Conservation (phyloP, 2,113 vertebrate species). For the Macrotus californicus region DNA sequence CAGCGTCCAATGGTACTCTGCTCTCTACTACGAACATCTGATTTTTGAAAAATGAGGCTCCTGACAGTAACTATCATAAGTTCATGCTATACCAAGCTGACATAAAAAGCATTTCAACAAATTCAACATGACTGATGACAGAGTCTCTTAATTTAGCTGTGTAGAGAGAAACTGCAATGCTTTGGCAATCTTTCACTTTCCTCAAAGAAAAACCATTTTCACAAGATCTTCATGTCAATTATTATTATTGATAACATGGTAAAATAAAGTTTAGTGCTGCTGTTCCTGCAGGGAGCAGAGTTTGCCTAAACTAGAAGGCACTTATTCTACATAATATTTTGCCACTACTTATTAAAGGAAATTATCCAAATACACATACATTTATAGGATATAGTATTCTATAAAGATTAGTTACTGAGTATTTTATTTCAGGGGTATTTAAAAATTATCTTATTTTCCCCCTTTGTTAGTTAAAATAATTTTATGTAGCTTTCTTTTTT, state of each 20-base stretch:
- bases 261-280: background rate
- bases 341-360: conserved; percentile 5
- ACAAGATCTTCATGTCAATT: background rate
- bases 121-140: conserved; percentile 14
- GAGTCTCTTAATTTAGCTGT: conserved; percentile 38
- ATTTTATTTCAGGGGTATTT: background rate
- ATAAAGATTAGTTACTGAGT: background rate
- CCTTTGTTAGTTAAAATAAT: background rate
- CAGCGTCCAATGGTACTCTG: background rate
- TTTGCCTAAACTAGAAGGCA: background rate
- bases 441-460: background rate
- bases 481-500: conserved; percentile 1
- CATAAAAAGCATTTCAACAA: conserved; percentile 43
- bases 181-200: conserved; percentile 9
- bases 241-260: conserved; percentile 8
- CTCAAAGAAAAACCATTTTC: conserved; percentile 21
- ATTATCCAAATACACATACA: background rate
- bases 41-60: background rate
- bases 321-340: background rate
- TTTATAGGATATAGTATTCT: background rate
- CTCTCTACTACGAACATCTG: conserved; percentile 25
- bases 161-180: background rate
- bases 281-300: background rate
- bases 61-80: background rate
- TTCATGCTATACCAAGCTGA: background rate